Evolutionary conservation across 2,113 vertebrate species (phyloP).

Genomic region (Esox niger): DNA sequence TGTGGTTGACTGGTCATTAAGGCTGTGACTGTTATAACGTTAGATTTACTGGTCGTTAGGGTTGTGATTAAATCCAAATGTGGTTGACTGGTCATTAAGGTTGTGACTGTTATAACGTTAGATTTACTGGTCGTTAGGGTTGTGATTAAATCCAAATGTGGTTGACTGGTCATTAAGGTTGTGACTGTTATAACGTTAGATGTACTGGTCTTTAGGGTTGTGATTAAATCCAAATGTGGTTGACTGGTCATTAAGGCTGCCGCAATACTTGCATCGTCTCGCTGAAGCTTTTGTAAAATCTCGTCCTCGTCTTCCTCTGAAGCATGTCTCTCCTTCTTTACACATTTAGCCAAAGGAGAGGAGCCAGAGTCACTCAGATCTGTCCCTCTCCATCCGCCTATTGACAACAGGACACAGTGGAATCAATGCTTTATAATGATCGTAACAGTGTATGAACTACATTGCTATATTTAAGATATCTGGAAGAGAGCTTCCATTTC

Average conservation of each 20-base stretch:
- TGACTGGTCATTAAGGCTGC: background rate
- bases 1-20: background rate
- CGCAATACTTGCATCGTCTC: slow-evolving; percentile 62
- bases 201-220: background rate
- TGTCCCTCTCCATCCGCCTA: slow-evolving; percentile 50
- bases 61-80: background rate
- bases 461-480: background rate
- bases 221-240: background rate
- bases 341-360: slow-evolving; percentile 45
- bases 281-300: slow-evolving; percentile 68
- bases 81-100: background rate
- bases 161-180: background rate
- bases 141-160: background rate
- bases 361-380: slow-evolving; percentile 38
- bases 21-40: background rate
- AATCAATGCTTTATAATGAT: background rate
- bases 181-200: background rate
- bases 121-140: background rate
- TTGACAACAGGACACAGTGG: slow-evolving; percentile 2
- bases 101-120: background rate
- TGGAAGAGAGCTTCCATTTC: background rate
- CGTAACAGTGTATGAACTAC: background rate
- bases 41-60: background rate
- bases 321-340: slow-evolving; percentile 64
- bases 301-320: slow-evolving; percentile 55